Base-by-base conservation (phyloP, 2,797 vertebrate species). In the Sylvia borin region DNA sequence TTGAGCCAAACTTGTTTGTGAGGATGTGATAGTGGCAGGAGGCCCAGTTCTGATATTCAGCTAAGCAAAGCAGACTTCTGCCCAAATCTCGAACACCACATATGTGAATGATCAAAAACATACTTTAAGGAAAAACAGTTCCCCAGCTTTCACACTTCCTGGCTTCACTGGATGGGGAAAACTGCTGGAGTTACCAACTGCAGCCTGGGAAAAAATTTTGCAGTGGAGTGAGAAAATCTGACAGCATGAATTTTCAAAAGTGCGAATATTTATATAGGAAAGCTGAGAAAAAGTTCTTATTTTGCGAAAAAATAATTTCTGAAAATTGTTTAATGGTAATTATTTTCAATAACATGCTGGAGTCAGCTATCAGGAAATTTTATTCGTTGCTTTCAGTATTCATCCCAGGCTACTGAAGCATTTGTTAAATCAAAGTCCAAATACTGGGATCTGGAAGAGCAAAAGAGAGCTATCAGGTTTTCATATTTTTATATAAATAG, bases 91-190 rank as follows among this genome's bases (percentile, higher is more conserved):
- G 21, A 85, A 61, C 54, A 67, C 48, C 48, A 65, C 72, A 74
- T 87, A 87, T 82, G 88, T 74, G 77, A 82, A 79, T 89, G 82
- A 83, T 95, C 19, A 16, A 82, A 95, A 89, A 74, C 57, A 29
- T 43, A 50, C 55, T 94, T 89, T 62, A 74, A 61, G 81, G 36
- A 47, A 68, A 95, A 95, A 93, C 72, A 94, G 51, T 92, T 92
- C 60, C 32, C 50, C 3, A 2, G 43, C 64, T 90, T 92, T 91
- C 57, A 67, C 22, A 42, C 17, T 92, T 95, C 26, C 84, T 95
- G 77, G 67, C 57, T 94, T 90, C 60, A n/a, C 38, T 79, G 67
- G 71, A 55, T 70, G 67, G 36, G 87, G 51, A 86, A 92, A 93
- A 81, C 79, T 73, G 16, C 80, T 86, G 70, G 71, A 92, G 48